Conservation (phyloP, 2,797 vertebrate genomes). For the Poeciliopsis paucimaculata region DNA sequence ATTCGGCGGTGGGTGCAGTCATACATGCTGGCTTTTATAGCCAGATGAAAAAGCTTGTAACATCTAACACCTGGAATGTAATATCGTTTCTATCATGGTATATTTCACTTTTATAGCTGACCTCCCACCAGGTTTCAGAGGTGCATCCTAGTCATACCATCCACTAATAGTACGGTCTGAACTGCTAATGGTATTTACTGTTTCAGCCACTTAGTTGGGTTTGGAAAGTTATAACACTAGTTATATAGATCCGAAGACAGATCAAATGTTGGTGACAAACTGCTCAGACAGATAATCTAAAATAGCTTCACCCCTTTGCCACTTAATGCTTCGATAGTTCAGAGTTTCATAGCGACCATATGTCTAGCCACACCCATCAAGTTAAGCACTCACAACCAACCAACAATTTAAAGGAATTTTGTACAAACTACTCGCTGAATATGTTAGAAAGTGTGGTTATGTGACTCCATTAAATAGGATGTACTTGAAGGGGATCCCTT, state of each 20-base stretch:
- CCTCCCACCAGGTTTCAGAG: not conserved
- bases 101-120: not conserved
- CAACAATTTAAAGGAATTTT: not conserved
- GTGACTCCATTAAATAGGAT: not conserved
- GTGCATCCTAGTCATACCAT: not conserved
- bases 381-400: not conserved
- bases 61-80: not conserved
- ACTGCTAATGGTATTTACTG: not conserved
- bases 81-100: not conserved
- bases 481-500: not conserved
- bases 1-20: slow-evolving; percentile 19
- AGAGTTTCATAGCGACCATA: not conserved
- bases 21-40: slow-evolving; percentile 28
- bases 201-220: not conserved
- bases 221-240: not conserved
- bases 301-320: not conserved
- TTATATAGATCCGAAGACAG: not conserved
- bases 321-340: not conserved
- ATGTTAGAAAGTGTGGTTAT: not conserved
- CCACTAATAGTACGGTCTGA: not conserved
- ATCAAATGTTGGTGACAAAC: not conserved
- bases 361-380: not conserved
- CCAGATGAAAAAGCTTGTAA: slow-evolving; percentile 23
- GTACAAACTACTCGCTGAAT: not conserved
- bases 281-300: not conserved